Evolutionary conservation across 2,888 invertebrate species (phyloP).

Genomic region (Lithophane leautieri): DNA sequence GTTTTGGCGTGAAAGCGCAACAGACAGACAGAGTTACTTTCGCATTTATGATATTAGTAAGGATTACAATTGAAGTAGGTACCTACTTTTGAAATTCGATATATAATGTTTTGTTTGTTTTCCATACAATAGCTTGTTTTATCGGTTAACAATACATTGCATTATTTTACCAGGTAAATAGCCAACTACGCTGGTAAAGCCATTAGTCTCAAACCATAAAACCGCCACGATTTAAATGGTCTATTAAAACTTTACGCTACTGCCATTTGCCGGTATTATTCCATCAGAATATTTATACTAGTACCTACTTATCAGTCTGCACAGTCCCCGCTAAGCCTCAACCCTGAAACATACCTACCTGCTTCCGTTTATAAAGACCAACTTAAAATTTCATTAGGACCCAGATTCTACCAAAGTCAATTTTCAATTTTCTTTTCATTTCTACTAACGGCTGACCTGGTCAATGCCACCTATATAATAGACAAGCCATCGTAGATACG

Average conservation of each 20-base stretch:
- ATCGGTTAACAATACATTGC: neutral
- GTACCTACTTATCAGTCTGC: conserved; percentile 36
- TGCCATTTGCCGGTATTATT: conserved; percentile 37
- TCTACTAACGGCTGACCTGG: neutral
- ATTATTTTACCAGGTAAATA: conserved; percentile 31
- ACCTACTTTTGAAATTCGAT: no score
- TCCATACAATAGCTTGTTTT: neutral
- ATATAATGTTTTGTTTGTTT: no score
- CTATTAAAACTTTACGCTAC: conserved; percentile 40
- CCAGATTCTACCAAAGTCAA: no score
- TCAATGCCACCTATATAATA: no score
- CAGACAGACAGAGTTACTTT: no score
- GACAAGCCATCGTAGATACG: no score
- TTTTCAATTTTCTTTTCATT: no score
- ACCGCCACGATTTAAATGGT: conserved; percentile 46
- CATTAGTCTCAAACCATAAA: conserved; percentile 44
- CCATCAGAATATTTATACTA: conserved; percentile 34
- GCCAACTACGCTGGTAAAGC: conserved; percentile 11
- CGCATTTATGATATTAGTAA: no score
- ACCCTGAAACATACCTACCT: neutral
- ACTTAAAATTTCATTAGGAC: neutral
- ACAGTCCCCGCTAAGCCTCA: conserved; percentile 8
- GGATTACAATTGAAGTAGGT: no score
- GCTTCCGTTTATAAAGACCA: no score
- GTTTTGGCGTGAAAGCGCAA: no score